These are phyloP conservation scores for Pelagia noctiluca DNA, from an alignment of 30 jellyfish, hydroid and myxozoan species.

Conservation along the genomic window DNA sequence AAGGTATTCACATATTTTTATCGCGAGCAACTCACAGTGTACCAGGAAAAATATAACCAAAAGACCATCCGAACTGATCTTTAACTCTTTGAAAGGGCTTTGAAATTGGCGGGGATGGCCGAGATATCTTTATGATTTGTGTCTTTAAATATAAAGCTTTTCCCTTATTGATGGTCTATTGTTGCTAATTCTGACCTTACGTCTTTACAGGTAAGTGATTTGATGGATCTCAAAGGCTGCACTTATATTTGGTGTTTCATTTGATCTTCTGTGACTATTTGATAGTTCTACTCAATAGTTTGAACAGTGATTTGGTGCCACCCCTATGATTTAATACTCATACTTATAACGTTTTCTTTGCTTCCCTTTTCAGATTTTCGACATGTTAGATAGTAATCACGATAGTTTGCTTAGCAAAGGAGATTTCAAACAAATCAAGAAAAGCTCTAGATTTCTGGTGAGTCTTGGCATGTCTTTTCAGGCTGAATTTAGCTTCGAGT, in stretches of 20 bases:
- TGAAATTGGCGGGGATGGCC: too few species aligned
- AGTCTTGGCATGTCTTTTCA: background rate
- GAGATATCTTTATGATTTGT: too few species aligned
- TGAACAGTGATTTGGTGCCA: too few species aligned
- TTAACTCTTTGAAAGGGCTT: too few species aligned
- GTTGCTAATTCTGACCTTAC: too few species aligned
- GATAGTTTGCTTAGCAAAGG: conserved; percentile 28
- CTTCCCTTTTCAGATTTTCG: conserved; percentile 38
- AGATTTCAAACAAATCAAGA: conserved; percentile 46
- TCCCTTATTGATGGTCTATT: too few species aligned
- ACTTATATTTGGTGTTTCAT: too few species aligned
- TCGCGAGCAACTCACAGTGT: background rate
- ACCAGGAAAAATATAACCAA: background rate
- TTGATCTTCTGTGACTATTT: background rate
- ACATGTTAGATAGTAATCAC: conserved; percentile 48
- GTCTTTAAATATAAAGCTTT: too few species aligned
- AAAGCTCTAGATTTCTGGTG: conserved; percentile 42
- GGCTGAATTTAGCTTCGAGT: background rate
- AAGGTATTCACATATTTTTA: background rate
- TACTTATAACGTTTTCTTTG: background rate
- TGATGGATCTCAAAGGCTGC: background rate
- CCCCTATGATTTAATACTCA: background rate
- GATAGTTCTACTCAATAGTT: too few species aligned
- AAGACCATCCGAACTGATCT: background rate
- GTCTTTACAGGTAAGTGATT: background rate